Evolutionary conservation across 2,797 vertebrate genomes (phyloP).

Genomic region (Lerista edwardsae): DNA sequence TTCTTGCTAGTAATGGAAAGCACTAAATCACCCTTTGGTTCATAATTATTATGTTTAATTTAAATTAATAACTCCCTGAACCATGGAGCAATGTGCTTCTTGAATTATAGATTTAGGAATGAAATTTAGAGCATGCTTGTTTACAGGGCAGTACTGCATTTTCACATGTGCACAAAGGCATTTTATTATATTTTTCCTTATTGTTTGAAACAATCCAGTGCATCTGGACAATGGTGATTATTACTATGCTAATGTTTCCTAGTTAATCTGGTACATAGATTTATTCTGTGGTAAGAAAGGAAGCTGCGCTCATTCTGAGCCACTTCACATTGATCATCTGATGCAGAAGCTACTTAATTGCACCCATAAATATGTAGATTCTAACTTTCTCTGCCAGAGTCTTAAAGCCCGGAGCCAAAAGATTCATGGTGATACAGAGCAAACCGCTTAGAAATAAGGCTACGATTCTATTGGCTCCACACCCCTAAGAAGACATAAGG

Average conservation of each 20-base stretch:
- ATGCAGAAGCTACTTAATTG: not conserved
- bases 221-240: conserved; percentile 41
- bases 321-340: conserved; percentile 32
- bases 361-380: conserved; percentile 9
- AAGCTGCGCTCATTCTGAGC: not conserved
- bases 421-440: not conserved
- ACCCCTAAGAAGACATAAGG: too few relatives aligned
- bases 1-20: conserved; percentile 44
- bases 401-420: not conserved
- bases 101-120: conserved; percentile 61
- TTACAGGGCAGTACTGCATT: conserved; percentile 50
- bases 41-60: conserved; percentile 44
- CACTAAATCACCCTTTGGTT: conserved; percentile 47
- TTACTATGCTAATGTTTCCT: conserved; percentile 32
- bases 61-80: conserved; percentile 44
- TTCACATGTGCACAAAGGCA: conserved; percentile 55
- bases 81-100: conserved; percentile 38
- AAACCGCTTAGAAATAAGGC: not conserved
- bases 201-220: not conserved
- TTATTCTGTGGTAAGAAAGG: conserved; percentile 25
- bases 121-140: conserved; percentile 56
- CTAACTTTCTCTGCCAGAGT: not conserved
- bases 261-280: conserved; percentile 51
- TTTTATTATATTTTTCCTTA: conserved; percentile 51
- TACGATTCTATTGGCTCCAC: not conserved